These are phyloP conservation scores for Chaetophractus vellerosus DNA, from an alignment of 2,797 vertebrate genomes.

Conservation along the genomic window DNA sequence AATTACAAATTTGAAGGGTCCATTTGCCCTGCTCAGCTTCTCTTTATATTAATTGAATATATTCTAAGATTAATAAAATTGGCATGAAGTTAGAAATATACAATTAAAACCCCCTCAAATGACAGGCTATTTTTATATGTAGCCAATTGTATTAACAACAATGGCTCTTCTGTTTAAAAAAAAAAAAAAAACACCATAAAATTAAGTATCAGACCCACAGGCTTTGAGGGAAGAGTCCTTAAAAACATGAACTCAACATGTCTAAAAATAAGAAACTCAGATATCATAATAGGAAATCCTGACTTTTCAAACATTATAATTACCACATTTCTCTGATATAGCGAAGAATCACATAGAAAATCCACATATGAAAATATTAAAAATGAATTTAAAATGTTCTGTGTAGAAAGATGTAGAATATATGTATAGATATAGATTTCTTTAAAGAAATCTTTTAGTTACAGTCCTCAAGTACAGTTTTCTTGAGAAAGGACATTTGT, in stretches of 20 bases:
- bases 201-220: not conserved
- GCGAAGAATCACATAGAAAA: constrained; percentile 13
- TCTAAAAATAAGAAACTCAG: constrained; percentile 42
- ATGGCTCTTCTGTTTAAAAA: not conserved
- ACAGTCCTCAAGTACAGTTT: not conserved
- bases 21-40: not conserved
- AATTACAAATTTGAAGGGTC: not conserved
- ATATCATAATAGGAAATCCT: constrained; percentile 53
- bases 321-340: constrained; percentile 8
- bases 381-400: not conserved
- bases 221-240: constrained; percentile 34
- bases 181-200: constrained; percentile 48
- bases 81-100: constrained; percentile 1
- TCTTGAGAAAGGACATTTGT: not conserved
- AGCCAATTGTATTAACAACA: not conserved
- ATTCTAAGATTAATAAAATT: constrained; percentile 46
- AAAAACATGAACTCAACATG: constrained; percentile 42
- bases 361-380: not conserved
- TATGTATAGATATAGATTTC: not conserved
- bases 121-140: not conserved
- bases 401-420: not conserved
- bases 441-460: constrained; percentile 31
- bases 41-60: constrained; percentile 34
- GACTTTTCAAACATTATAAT: constrained; percentile 3
- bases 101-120: not conserved